Conservation (phyloP, 2,113 vertebrate genomes). For the Apus apus region DNA sequence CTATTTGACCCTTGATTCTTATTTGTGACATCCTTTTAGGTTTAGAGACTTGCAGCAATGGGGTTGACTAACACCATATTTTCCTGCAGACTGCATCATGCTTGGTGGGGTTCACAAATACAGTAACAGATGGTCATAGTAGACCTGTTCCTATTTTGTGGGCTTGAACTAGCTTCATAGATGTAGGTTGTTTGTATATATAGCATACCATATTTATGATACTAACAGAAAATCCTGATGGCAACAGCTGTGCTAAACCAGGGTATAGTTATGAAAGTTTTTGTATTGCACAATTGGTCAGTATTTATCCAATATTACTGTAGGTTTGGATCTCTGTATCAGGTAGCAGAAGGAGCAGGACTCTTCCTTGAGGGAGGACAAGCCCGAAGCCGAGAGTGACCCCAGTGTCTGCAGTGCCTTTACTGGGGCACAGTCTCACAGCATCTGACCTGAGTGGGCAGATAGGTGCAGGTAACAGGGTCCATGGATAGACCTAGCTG, state of each 20-base stretch:
- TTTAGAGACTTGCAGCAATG: neutral
- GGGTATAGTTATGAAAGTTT: neutral
- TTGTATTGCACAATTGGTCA: neutral
- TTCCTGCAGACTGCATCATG: neutral
- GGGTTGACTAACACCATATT: neutral
- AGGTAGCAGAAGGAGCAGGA: neutral
- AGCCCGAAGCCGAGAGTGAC: neutral
- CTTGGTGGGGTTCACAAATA: neutral
- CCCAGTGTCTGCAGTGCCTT: neutral
- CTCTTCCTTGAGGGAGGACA: neutral
- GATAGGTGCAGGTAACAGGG: neutral
- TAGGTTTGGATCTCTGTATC: neutral
- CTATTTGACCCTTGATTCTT: neutral
- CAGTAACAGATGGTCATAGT: neutral
- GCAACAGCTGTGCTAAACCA: neutral
- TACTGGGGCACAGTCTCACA: neutral
- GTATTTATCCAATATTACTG: neutral
- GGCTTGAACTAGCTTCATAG: neutral
- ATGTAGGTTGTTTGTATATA: neutral
- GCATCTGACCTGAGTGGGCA: neutral
- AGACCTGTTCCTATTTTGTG: neutral
- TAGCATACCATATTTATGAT: neutral
- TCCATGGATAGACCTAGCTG: neutral
- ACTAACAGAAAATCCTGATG: neutral
- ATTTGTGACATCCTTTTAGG: neutral